Evolutionary conservation across 2,113 vertebrate species (phyloP), one percentile per base, ranked within the genome.

Genomic region (Ahaetulla prasina): DNA sequence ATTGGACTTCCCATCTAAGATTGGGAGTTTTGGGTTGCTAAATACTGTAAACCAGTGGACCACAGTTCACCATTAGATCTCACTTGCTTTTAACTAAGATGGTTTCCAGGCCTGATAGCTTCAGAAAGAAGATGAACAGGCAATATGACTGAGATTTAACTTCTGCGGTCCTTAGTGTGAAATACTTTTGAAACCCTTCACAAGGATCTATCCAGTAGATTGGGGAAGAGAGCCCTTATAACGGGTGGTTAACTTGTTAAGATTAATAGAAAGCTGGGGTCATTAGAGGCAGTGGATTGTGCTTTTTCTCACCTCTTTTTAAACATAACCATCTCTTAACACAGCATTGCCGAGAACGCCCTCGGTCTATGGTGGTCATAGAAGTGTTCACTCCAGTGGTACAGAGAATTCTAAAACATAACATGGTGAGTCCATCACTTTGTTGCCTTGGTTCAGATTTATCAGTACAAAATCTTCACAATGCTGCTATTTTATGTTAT

Each of bases 351-450:
- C 98, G 99, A 95, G 99, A 99, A 96, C 98, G 99, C 57, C 99
- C 99, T 0, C 98, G 99, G 91, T 99, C 99, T 63, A 99, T 99
- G 98, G 99, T 99, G 84, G 99, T 99, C 94, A 99, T 99, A 8
- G 99, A 99, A 95, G 99, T 99, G 88, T 99, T 99, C 98, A 99
- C 99, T 2, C 99, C 99, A 0, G 99, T 99, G 97, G 99, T 99
- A 84, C 99, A 99, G 97, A 98, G 99, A 97, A 99, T 99, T 96
- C 99, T 99, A 96, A 99, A 99, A 97, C 99, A 99, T 97, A 99
- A 99, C 97, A 99, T 99, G 99, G 99, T 99, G 96, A 98, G 98
- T 97, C 27, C 8, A 8, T 0, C 0, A 35, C 74, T 45, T 87
- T 22, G 0, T 0, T 45, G 20, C 54, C n/a, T 90, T 35, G 49